phyloP scores from a whole-genome alignment of 2,888 invertebrate genomes.

The Hedya salicella region DNA sequence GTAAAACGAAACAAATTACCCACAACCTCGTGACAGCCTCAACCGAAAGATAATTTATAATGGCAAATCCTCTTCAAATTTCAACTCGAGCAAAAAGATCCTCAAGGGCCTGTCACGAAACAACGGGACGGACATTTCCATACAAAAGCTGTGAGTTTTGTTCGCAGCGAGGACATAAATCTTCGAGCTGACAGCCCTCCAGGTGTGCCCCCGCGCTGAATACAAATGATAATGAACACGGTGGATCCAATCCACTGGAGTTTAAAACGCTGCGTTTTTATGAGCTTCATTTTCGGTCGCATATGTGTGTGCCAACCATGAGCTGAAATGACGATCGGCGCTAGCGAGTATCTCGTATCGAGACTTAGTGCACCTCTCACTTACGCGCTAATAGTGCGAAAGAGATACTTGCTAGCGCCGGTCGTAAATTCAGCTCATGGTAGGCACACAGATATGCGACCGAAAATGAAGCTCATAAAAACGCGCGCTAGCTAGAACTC shows the following conservation, averaged over 20 bases:
- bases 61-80: slow-evolving; percentile 41
- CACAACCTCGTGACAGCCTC: neutral
- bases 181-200: slow-evolving; percentile 71
- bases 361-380: no score
- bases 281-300: neutral
- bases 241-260: slow-evolving; percentile 51
- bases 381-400: no score
- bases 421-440: no score
- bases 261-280: slow-evolving; percentile 44
- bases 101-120: slow-evolving; percentile 47
- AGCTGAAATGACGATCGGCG: no score
- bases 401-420: no score
- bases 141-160: slow-evolving; percentile 71
- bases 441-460: no score
- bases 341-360: no score
- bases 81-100: slow-evolving; percentile 48
- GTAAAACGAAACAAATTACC: slow-evolving; percentile 24
- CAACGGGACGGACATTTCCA: slow-evolving; percentile 62
- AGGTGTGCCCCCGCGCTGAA: slow-evolving; percentile 71
- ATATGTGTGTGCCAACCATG: no score
- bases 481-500: no score
- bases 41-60: slow-evolving; percentile 39
- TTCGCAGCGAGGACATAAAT: slow-evolving; percentile 69
- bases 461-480: no score
- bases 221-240: slow-evolving; percentile 79